Percentiles rank a stretch among this genome's conserved stretches.
Evolutionary conservation across 2,113 vertebrate genomes (phyloP).

Genomic region (Gymnorhina tibicen): DNA sequence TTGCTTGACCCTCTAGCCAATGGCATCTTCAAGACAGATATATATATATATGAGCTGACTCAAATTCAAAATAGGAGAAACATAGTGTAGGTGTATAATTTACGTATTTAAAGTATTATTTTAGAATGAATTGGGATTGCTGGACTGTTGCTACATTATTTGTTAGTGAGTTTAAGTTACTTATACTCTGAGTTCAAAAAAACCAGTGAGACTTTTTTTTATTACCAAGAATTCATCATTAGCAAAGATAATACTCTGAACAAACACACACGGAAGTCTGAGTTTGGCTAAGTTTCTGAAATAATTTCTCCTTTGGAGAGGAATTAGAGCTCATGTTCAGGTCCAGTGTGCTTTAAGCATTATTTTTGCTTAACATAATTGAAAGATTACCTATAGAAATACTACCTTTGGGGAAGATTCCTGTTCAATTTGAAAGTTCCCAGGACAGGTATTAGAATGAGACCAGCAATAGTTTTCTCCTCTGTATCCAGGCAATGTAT

Average conservation of each 20-base stretch:
- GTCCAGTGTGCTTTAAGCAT: background rate
- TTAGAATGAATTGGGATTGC: background rate
- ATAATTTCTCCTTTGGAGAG: background rate
- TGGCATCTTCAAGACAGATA: background rate
- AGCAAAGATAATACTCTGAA: background rate
- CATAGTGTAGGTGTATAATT: background rate
- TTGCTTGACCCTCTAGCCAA: fast-evolving
- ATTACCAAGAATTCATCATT: background rate
- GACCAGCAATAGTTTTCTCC: background rate
- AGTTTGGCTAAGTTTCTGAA: background rate
- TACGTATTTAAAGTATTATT: background rate
- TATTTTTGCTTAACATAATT: background rate
- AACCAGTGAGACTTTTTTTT: background rate
- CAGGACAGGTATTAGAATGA: background rate
- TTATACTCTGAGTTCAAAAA: background rate
- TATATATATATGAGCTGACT: background rate
- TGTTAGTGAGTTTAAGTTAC: background rate
- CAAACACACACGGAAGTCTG: background rate
- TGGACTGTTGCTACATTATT: background rate
- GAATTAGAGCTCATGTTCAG: background rate
- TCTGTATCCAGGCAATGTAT: background rate
- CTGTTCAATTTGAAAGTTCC: background rate
- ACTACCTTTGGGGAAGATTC: background rate
- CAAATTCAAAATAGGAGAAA: background rate
- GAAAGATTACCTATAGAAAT: background rate